These are phyloP conservation scores for Rhaphigaster nebulosa DNA, from an alignment of 2,888 invertebrate species.

Conservation along the genomic window DNA sequence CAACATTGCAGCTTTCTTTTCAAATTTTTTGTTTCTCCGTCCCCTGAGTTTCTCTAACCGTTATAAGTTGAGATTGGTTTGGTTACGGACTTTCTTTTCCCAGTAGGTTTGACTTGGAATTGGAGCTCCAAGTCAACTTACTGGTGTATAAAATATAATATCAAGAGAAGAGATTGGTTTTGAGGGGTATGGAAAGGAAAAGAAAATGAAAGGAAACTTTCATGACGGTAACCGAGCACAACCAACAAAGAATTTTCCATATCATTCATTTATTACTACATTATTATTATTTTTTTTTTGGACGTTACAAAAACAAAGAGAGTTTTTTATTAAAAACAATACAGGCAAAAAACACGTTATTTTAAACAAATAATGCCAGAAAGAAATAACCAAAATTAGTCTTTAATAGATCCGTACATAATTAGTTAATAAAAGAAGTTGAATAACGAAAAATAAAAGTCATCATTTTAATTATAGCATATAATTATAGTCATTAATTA, in stretches of 20 bases:
- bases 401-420: no score
- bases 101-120: conserved; percentile 22
- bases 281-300: no score
- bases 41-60: not conserved
- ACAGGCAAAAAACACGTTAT: no score
- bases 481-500: no score
- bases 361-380: no score
- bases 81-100: conserved; percentile 9
- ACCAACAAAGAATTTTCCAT: not conserved
- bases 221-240: not conserved
- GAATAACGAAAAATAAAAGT: no score
- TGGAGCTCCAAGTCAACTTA: not conserved
- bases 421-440: no score
- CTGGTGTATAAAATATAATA: conserved; percentile 10
- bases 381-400: no score
- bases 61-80: conserved; percentile 44
- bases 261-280: not conserved
- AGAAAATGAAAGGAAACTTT: not conserved
- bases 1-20: not conserved
- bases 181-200: not conserved
- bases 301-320: no score
- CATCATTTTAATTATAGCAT: no score
- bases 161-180: not conserved
- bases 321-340: no score
- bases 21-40: not conserved